phyloP scores from a whole-genome alignment of 2,888 invertebrate species.

The Eudasyphora cyanicolor region DNA sequence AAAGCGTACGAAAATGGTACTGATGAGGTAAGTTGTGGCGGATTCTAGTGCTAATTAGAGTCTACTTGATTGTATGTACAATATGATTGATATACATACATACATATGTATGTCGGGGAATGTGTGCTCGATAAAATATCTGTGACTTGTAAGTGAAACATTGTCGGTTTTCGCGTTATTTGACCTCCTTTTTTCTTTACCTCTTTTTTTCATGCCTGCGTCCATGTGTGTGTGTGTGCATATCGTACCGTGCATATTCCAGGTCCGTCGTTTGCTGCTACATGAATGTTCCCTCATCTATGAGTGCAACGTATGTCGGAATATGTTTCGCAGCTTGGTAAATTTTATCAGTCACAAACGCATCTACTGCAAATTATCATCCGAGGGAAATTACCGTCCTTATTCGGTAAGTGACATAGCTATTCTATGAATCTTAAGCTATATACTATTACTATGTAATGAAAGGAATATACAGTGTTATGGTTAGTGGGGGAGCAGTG shows the following conservation, averaged over 20 bases:
- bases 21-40: constrained; percentile 83
- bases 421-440: constrained; percentile 51
- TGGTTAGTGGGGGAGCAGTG: neutral
- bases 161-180: neutral
- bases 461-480: constrained; percentile 62
- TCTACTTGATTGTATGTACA: neutral
- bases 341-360: constrained; percentile 95
- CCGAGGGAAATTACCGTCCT: constrained; percentile 38
- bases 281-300: constrained; percentile 94
- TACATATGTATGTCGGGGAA: constrained; percentile 6
- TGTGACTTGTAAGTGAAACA: constrained; percentile 18
- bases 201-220: constrained; percentile 25
- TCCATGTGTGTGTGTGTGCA: constrained; percentile 56
- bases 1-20: constrained; percentile 88
- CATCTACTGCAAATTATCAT: constrained; percentile 84
- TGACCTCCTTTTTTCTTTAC: constrained; percentile 2
- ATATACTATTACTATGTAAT: neutral
- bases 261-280: constrained; percentile 87
- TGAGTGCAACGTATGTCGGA: constrained; percentile 93
- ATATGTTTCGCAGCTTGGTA: constrained; percentile 91
- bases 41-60: constrained; percentile 17
- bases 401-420: constrained; percentile 64
- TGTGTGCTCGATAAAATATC: constrained; percentile 13
- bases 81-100: neutral
- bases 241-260: constrained; percentile 77